These are phyloP conservation scores for Argyrosomus japonicus DNA, from an alignment of 2,113 vertebrate species.

Conservation along the genomic window DNA sequence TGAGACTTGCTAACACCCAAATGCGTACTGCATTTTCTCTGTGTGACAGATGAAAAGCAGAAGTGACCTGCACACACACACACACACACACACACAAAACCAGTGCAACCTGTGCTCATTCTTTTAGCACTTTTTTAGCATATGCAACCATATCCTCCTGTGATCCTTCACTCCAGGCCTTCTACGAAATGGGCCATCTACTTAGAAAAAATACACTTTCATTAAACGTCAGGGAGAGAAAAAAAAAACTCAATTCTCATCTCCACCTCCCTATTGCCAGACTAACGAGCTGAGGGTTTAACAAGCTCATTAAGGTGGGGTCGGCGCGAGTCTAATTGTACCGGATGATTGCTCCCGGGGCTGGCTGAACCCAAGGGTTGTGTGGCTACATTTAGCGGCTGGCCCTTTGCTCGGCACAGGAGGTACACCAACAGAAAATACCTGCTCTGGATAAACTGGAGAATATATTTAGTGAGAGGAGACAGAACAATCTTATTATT, in stretches of 20 bases:
- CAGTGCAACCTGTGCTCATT: not conserved
- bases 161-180: slow-evolving; percentile 35
- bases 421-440: slow-evolving; percentile 8
- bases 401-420: not conserved
- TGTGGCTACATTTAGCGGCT: slow-evolving; percentile 52
- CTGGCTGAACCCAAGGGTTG: slow-evolving; percentile 57
- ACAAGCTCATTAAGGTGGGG: slow-evolving; percentile 70
- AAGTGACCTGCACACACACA: not conserved
- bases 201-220: slow-evolving; percentile 49
- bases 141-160: not conserved
- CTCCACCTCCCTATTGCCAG: slow-evolving; percentile 46
- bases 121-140: not conserved
- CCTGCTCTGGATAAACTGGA: slow-evolving; percentile 31
- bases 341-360: slow-evolving; percentile 61
- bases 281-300: slow-evolving; percentile 62
- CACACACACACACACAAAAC: not conserved
- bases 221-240: slow-evolving; percentile 44
- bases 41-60: not conserved
- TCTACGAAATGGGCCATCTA: slow-evolving; percentile 59
- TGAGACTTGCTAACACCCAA: not conserved
- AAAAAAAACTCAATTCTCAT: slow-evolving; percentile 26
- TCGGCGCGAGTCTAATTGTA: slow-evolving; percentile 61
- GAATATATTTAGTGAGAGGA: not conserved
- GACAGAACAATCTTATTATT: not conserved
- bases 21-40: not conserved